These are phyloP conservation scores for Leptinotarsa defecta DNA, from an alignment of 1,140 invertebrate genomes.

Conservation along the genomic window DNA sequence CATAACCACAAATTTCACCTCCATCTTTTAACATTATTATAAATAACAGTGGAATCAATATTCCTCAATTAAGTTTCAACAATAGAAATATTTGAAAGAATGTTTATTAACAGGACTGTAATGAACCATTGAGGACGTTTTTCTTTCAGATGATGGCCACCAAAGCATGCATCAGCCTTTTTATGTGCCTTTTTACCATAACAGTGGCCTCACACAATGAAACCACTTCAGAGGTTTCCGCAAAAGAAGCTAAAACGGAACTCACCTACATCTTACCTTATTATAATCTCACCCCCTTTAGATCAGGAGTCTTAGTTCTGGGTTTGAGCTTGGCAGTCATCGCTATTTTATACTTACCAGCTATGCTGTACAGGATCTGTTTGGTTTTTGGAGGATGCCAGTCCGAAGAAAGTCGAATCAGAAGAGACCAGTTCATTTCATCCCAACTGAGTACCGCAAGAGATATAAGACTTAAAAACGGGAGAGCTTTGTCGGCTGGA, in stretches of 20 bases:
- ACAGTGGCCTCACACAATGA: background rate
- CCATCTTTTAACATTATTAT: too few species aligned
- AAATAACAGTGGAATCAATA: too few species aligned
- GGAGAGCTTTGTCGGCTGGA: slow-evolving; percentile 37
- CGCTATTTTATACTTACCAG: slow-evolving; percentile 32
- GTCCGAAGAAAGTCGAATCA: background rate
- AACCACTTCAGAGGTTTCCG: background rate
- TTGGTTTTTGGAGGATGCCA: slow-evolving; percentile 43
- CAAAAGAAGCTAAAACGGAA: background rate
- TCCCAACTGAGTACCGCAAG: slow-evolving; percentile 17
- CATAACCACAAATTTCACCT: too few species aligned
- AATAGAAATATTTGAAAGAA: too few species aligned
- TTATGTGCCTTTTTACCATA: background rate
- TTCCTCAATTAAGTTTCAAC: too few species aligned
- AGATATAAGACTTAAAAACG: slow-evolving; percentile 20
- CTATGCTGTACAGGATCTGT: slow-evolving; percentile 44
- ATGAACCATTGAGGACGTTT: too few species aligned
- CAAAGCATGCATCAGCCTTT: background rate
- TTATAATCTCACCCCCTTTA: slow-evolving; percentile 36
- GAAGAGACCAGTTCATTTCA: slow-evolving; percentile 21
- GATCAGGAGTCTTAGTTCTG: slow-evolving; percentile 37
- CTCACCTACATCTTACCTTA: slow-evolving; percentile 10
- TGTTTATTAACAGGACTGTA: too few species aligned
- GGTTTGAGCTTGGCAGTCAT: slow-evolving; percentile 37
- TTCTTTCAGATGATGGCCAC: background rate